Conservation (phyloP, 2,888 invertebrate genomes). For the Dryococelus australis region DNA sequence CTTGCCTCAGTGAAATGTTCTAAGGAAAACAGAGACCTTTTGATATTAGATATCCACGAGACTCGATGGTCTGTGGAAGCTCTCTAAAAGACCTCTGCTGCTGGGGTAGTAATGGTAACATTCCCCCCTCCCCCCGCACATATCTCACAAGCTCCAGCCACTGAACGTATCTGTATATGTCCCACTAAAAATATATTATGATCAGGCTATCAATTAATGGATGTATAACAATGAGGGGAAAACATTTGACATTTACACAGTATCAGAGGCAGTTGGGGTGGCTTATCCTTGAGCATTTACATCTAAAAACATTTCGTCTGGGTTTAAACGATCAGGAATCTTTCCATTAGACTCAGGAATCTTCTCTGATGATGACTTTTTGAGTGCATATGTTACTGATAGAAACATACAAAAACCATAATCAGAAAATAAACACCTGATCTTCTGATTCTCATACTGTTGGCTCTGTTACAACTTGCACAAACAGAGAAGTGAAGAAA, state of each 20-base stretch:
- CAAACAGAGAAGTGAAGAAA: not conserved
- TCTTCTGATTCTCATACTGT: not conserved
- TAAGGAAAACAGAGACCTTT: conserved; percentile 10
- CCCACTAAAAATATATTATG: conserved; percentile 38
- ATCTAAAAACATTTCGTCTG: conserved; percentile 6
- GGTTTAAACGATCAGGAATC: not conserved
- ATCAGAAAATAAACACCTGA: too few species aligned
- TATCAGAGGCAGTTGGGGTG: conserved; percentile 5
- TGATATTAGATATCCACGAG: conserved; percentile 22
- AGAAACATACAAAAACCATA: not conserved
- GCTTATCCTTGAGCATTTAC: conserved; percentile 20
- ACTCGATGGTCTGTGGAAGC: conserved; percentile 17
- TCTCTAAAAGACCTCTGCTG: conserved; percentile 18
- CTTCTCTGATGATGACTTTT: conserved; percentile 23
- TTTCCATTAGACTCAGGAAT: not conserved
- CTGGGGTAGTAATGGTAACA: conserved; percentile 23
- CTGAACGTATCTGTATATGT: conserved; percentile 36
- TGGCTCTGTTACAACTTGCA: not conserved
- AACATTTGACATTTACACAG: conserved; percentile 20
- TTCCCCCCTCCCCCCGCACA: conserved; percentile 25
- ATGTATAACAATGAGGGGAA: not conserved
- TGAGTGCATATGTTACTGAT: conserved; percentile 5
- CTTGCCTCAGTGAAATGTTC: conserved; percentile 18
- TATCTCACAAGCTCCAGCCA: conserved; percentile 33
- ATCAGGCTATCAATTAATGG: conserved; percentile 35